Evolutionary conservation across 2,888 invertebrate species (phyloP), one percentile per base, ranked within the genome.

Genomic region (Oscheius onirici): DNA sequence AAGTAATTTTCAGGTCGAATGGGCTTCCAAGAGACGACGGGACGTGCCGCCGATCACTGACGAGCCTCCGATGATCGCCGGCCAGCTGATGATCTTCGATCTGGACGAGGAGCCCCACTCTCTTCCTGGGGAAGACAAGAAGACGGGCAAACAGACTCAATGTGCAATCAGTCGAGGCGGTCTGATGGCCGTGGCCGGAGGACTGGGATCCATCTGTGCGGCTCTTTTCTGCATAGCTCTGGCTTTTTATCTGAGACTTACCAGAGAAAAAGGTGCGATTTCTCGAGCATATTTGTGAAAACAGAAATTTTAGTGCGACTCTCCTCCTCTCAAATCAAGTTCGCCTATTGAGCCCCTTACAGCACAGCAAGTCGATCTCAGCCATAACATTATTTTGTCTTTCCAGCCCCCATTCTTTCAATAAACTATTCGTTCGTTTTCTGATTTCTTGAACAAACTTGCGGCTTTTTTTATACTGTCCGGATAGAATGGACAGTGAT

Each of bases 31-130:
- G 15, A 75, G 76, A 40, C 76, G 75, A 22, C 72, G 81, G 28
- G 84, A 86, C 72, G 71, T 74, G 20, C 81, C 84, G 0, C 54
- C 77, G 34, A 10, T n/a, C 6, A 49, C 51, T 0, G 72, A 69
- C 8, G 52, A 67, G 3, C 79, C 84, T 17, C 80, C 85, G 22
- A 81, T 84, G 81, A 83, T 87, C 40, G 77, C 87, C 22, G 87
- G 87, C 3, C 87, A 88, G 68, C 71, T 87, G 44, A 58, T 87
- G 34, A 83, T 87, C 41, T 87, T 80, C 73, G 87, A 87, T 72
- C 60, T 87, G 71, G 87, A 87, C 65, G 87, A 87, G 63, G 85
- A 84, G 43, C 86, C 86, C n/a, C 86, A 86, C 46, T 24, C 22
- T 26, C 22, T 24, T 17, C 61, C 49, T 13, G 61, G 49, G 15